A percentile compares a stretch with the other conserved stretches of the same genome.
phyloP scores from a whole-genome alignment of 2,797 vertebrate species.

The Emydoidea blandingii region DNA sequence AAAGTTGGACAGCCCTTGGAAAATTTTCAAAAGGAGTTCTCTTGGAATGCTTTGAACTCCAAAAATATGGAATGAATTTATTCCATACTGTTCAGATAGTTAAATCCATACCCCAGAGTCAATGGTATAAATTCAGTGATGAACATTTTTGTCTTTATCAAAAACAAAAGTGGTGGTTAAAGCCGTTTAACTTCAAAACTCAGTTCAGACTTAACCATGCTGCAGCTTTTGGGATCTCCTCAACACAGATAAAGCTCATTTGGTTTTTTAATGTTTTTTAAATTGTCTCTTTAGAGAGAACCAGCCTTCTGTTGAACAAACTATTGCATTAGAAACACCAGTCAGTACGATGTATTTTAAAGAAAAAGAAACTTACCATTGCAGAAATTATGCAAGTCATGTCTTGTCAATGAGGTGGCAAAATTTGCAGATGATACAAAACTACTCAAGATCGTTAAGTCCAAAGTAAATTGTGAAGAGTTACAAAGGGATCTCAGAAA shows the following conservation, averaged over 20 bases:
- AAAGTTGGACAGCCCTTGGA: background rate
- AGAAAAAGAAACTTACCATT: background rate
- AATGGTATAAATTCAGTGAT: background rate
- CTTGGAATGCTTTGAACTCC: background rate
- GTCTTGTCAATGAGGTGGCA: background rate
- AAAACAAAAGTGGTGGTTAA: background rate
- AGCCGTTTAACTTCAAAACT: background rate
- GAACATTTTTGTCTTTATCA: background rate
- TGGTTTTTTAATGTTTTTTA: background rate
- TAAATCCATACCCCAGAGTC: background rate
- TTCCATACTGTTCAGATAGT: background rate
- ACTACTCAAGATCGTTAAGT: too few relatives aligned
- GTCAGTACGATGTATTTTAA: background rate
- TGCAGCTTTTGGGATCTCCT: background rate
- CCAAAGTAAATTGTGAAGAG: too few relatives aligned
- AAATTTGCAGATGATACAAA: too few relatives aligned
- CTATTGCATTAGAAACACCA: background rate
- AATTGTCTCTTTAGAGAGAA: background rate
- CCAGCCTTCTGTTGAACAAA: background rate
- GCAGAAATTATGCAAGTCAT: background rate
- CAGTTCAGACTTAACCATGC: background rate
- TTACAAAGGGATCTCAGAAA: too few relatives aligned
- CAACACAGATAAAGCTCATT: background rate
- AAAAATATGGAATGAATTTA: background rate
- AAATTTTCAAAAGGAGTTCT: background rate